Evolutionary conservation across 2,888 invertebrate species (phyloP), one percentile per base, ranked within the genome.

Genomic region (Myopa testacea): DNA sequence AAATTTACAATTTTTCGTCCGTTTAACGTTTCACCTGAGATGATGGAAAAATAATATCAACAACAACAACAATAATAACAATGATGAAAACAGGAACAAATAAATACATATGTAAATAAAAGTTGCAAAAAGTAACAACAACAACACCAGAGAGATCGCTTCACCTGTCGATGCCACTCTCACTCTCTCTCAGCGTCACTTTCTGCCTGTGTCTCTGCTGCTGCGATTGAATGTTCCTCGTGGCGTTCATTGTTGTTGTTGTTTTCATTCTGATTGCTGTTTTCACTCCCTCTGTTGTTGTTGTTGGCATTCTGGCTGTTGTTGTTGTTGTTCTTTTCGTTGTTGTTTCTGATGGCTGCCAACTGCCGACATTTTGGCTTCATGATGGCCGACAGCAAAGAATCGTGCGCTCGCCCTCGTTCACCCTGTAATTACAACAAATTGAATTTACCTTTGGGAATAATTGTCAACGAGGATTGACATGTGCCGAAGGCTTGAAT

Each of bases 371-470:
- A 19, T n/a, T 69, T 69, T 69, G 19, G 40, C 34, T 0, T 38
- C 26, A 26, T 26, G 26, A 26, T 26, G 26, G 26, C 26, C 26
- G 26, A 26, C 26, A 26, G 26, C 26, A 26, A 26, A 26, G 2
- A 26, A 26, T 26, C 26, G 26, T 26, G 26, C 26, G 26, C 26
- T 26, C 26, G 26, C 26, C 68, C 19, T 40, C 40, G n/a, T 68
- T 19, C 62, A 10, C 37, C 14, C n/a, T 70, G 70, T 34, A 73
- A 73, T 73, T 73, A 60, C 72, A 73, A 62, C 62, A 62, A 73
- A 73, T 73, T 73, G 72, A 62, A 73, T 73, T 73, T 62, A 73
- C 60, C 60, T 60, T 38, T 37, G 60, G 60, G 10, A 71, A 58
- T 58, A 71, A 73, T 73, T 73, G 72, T 45, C 72, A 55, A 34